phyloP scores from a whole-genome alignment of 1,140 invertebrate species.

The Littorina saxatilis region DNA sequence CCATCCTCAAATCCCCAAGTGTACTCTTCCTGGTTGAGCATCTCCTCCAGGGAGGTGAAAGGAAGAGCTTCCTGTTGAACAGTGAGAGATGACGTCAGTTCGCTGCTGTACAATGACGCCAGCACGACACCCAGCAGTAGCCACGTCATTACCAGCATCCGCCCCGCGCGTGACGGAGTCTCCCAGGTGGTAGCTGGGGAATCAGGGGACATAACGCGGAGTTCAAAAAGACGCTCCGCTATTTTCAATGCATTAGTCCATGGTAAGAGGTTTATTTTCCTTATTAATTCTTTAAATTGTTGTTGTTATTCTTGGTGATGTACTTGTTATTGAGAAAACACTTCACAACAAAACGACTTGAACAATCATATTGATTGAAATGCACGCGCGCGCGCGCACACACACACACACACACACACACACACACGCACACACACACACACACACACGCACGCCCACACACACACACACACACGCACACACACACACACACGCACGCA shows the following conservation, averaged over 20 bases:
- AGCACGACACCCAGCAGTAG: conserved; percentile 55
- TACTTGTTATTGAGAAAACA: no score
- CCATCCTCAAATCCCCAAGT: conserved; percentile 50
- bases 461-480: no score
- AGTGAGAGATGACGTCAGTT: conserved; percentile 58
- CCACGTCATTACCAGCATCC: conserved; percentile 50
- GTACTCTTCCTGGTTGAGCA: conserved; percentile 47
- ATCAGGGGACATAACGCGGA: neutral
- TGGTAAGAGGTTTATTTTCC: no score
- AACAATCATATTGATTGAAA: neutral
- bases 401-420: neutral
- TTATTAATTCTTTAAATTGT: no score
- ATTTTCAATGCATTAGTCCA: no score
- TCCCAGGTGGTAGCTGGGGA: neutral
- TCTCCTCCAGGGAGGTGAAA: conserved; percentile 54
- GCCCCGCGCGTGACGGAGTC: neutral
- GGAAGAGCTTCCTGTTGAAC: conserved; percentile 48
- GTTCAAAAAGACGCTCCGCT: no score
- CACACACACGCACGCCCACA: no score
- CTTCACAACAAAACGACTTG: neutral
- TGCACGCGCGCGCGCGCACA: neutral
- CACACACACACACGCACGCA: no score
- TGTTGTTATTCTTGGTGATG: no score
- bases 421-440: conserved; percentile 1
- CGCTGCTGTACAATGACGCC: conserved; percentile 55